Conservation (phyloP, 1,140 invertebrate species). For the Mamestra configurata region DNA sequence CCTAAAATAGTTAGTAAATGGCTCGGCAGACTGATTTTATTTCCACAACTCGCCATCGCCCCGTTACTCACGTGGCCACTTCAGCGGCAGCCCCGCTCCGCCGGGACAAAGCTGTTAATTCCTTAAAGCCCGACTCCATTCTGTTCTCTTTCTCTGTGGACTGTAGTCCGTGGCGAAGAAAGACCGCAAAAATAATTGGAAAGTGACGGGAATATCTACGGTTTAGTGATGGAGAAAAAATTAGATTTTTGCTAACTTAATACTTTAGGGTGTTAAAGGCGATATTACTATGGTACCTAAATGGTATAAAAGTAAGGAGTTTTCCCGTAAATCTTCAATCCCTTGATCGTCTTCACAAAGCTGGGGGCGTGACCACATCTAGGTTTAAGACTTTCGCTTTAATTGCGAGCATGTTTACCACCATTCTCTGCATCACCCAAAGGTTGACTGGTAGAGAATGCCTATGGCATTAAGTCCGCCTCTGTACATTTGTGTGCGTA, state of each 20-base stretch:
- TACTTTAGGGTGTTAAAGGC: slow-evolving; percentile 9
- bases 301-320: no score
- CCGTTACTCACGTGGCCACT: not conserved
- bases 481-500: no score
- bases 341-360: no score
- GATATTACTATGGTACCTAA: not conserved
- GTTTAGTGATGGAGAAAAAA: slow-evolving; percentile 57
- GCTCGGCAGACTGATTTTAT: no score
- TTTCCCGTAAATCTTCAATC: no score
- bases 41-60: not conserved
- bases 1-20: no score
- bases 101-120: slow-evolving; percentile 81
- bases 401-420: no score
- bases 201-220: slow-evolving; percentile 78
- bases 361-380: no score
- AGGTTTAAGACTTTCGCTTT: no score
- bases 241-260: slow-evolving; percentile 55
- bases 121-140: slow-evolving; percentile 82
- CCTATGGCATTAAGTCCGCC: no score
- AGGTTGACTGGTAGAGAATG: no score
- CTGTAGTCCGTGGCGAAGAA: slow-evolving; percentile 81
- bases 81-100: slow-evolving; percentile 38
- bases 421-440: no score
- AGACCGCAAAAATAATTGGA: slow-evolving; percentile 86
- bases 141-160: slow-evolving; percentile 75